These are phyloP conservation scores for Norana najaformis DNA, from an alignment of 2,888 invertebrate genomes.

Conservation along the genomic window DNA sequence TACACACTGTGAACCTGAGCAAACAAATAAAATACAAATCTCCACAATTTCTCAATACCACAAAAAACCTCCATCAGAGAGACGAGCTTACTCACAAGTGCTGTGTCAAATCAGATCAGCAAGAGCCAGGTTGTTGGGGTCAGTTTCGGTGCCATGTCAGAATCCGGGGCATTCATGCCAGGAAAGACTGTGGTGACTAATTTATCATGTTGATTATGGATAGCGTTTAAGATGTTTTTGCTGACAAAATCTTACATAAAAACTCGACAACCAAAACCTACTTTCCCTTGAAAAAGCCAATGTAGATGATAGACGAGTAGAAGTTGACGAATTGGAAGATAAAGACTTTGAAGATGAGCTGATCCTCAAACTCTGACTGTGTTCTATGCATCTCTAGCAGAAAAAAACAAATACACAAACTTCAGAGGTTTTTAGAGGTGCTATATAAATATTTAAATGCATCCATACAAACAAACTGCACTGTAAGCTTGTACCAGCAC, in stretches of 20 bases:
- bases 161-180: too few species aligned
- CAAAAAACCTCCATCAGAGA: too few species aligned
- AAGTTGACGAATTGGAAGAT: conserved; percentile 64
- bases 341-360: conserved; percentile 63
- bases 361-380: conserved; percentile 63
- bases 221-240: too few species aligned
- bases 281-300: conserved; percentile 64
- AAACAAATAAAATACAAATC: too few species aligned
- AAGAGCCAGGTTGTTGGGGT: too few species aligned
- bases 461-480: not conserved
- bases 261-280: conserved; percentile 46
- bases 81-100: too few species aligned
- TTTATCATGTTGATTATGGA: not conserved
- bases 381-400: conserved; percentile 62
- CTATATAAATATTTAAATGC: not conserved
- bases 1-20: not conserved
- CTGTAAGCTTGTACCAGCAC: too few species aligned
- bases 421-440: not conserved
- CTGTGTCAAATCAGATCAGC: too few species aligned
- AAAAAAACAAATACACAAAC: not conserved
- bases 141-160: too few species aligned
- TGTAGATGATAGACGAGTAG: conserved; percentile 63
- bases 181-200: too few species aligned
- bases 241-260: too few species aligned
- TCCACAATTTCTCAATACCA: too few species aligned